Evolutionary conservation across 30 jellyfish, hydroid and myxozoan species (phyloP), one percentile per base, ranked within the genome.

Genomic region (Hydra vulgaris): DNA sequence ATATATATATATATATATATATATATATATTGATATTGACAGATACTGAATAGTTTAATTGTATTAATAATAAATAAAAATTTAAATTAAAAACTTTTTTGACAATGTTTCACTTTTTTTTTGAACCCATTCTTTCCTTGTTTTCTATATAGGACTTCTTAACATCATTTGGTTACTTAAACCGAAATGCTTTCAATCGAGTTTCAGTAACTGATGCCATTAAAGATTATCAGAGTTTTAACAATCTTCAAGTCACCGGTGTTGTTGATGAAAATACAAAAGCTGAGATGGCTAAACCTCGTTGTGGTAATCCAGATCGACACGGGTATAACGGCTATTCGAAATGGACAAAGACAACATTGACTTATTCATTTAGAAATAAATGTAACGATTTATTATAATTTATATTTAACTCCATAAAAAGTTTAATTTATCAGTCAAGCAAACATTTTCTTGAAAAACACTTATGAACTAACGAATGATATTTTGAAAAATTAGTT

Each of bases 271-370:
- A 67, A 25, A 70, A 75, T 25, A 75, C 83, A 17, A 26, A 25
- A 21, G 26, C 53, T 21, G 83, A 75, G 1, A 75, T 75, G 83
- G 0, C 23, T 18, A 75, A 75, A 75, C 83, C 83, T 25, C 21
- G 83, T 17, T 75, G 83, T 75, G 83, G 83, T 25, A 75, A 25
- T 7, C 56, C 83, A 25, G 83, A 75, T 53, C 40, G 21, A 26
- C 15, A 26, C 26, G 71, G 72, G 26, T 75, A 75, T 75, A 25
- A 20, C 25, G 66, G 71, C 17, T 25, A 67, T 25, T 25, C 72
- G 17, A 75, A 75, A 25, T 75, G 83, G 83, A 1, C 72, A 4
- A 75, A 0, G 66, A 75, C 70, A 19, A 16, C 70, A 17, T 54
- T 75, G 16, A 75, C 83, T 25, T 75, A 75, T 54, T 21, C 52